Conservation (phyloP, 2,113 vertebrate genomes). For the Zosterops lateralis region DNA sequence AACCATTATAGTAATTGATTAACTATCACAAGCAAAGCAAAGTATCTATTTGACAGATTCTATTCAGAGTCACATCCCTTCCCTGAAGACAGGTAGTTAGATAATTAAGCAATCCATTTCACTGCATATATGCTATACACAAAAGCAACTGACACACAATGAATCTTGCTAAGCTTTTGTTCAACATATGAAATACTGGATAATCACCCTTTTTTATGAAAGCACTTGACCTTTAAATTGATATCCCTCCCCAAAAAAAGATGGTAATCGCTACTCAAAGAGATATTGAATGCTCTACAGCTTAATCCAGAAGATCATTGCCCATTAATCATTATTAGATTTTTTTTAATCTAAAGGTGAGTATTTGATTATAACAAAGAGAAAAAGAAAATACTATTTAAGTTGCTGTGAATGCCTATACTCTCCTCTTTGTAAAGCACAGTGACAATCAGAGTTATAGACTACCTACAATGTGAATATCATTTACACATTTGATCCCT, state of each 20-base stretch:
- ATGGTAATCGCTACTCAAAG: constrained; percentile 68
- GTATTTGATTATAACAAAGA: constrained; percentile 8
- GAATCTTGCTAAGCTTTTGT: constrained; percentile 70
- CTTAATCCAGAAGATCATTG: constrained; percentile 51
- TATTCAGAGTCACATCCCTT: constrained; percentile 47
- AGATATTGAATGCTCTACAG: constrained; percentile 51
- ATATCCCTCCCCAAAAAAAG: constrained; percentile 50
- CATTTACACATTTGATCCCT: constrained; percentile 4
- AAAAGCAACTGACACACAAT: constrained; percentile 66
- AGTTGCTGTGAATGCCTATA: constrained; percentile 28
- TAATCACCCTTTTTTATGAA: constrained; percentile 76
- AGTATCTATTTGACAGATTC: constrained; percentile 52
- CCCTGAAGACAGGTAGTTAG: constrained; percentile 72
- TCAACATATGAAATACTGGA: constrained; percentile 71
- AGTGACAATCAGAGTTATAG: constrained; percentile 37
- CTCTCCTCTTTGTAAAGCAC: constrained; percentile 9
- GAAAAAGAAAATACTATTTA: constrained; percentile 41
- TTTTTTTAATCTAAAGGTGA: constrained; percentile 26
- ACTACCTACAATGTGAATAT: constrained; percentile 42
- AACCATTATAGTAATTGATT: constrained; percentile 64
- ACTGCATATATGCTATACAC: constrained; percentile 52
- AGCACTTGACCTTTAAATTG: constrained; percentile 78
- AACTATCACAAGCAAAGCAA: constrained; percentile 68
- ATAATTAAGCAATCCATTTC: constrained; percentile 73
- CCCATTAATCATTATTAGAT: constrained; percentile 54